These are phyloP conservation scores for Drosophila sp. DNA, from an alignment of 1,140 invertebrate genomes.

Conservation along the genomic window DNA sequence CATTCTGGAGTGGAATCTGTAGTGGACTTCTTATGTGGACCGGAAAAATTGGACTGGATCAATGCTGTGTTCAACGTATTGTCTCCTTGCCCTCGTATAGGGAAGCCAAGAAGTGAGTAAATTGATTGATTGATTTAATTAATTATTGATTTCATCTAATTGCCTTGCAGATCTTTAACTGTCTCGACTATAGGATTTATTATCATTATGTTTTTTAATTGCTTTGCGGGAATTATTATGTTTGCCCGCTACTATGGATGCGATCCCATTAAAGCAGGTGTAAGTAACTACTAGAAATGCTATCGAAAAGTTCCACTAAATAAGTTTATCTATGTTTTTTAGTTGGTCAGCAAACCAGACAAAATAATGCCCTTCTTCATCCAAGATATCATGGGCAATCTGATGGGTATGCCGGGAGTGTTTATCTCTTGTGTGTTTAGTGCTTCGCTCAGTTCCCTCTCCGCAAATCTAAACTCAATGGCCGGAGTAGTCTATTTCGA, in stretches of 20 bases:
- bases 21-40: constrained; percentile 69
- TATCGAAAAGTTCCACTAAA: no score
- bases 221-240: constrained; percentile 88
- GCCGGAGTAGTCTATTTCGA: constrained; percentile 90
- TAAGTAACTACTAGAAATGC: constrained; percentile 51
- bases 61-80: constrained; percentile 74
- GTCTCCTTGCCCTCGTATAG: constrained; percentile 68
- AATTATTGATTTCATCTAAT: background rate
- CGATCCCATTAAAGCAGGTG: constrained; percentile 87
- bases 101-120: constrained; percentile 65
- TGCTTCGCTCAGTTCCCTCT: constrained; percentile 88
- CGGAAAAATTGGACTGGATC: constrained; percentile 72
- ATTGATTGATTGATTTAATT: background rate
- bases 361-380: constrained; percentile 87
- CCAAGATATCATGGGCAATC: constrained; percentile 85
- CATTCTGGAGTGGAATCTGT: constrained; percentile 50
- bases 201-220: constrained; percentile 84
- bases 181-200: constrained; percentile 84
- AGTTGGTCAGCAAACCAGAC: constrained; percentile 83
- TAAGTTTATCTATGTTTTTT: background rate
- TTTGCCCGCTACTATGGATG: constrained; percentile 90
- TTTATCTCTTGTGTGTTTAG: constrained; percentile 89
- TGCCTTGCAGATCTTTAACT: constrained; percentile 79
- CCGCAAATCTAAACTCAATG: constrained; percentile 89
- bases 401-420: constrained; percentile 87